A percentile compares a stretch with the other conserved stretches of the same genome.
Evolutionary conservation across 2,113 vertebrate species (phyloP).

Genomic region (Melanerpes formicivorus): DNA sequence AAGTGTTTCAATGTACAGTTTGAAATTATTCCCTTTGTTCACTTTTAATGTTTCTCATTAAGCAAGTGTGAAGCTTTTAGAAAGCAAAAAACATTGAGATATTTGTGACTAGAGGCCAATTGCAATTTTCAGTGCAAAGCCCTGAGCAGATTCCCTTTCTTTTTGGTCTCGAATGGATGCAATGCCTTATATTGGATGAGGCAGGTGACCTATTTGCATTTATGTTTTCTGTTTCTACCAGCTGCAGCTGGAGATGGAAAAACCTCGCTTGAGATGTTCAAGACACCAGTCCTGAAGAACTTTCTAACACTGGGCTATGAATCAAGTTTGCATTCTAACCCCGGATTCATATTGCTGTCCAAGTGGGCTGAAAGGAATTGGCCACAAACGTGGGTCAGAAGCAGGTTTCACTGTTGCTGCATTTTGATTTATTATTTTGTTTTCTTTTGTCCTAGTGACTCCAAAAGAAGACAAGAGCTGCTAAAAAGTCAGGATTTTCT

Average conservation of each 20-base stretch:
- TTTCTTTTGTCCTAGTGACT: conserved; percentile 36
- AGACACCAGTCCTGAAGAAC: conserved; percentile 55
- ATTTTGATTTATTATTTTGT: conserved; percentile 1
- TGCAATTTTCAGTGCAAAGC: background rate
- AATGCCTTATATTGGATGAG: background rate
- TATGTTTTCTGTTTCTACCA: background rate
- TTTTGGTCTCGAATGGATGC: background rate
- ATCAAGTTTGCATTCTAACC: background rate
- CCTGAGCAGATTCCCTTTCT: background rate
- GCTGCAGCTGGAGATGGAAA: background rate
- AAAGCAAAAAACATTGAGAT: background rate
- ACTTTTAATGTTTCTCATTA: background rate
- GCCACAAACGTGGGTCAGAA: conserved; percentile 17
- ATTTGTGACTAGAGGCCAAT: background rate
- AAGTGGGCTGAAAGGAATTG: conserved; percentile 27
- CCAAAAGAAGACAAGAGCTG: conserved; percentile 23
- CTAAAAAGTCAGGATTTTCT: conserved; percentile 59
- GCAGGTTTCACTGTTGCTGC: conserved; percentile 8
- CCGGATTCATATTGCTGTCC: background rate
- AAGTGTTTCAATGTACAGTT: background rate
- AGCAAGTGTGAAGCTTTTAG: background rate
- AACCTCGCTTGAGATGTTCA: conserved; percentile 26
- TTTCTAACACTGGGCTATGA: conserved; percentile 51
- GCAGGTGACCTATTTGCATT: background rate
- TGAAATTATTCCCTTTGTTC: background rate